Base-by-base conservation (phyloP, 2,888 invertebrate genomes). In the Pelosia muscerda region DNA sequence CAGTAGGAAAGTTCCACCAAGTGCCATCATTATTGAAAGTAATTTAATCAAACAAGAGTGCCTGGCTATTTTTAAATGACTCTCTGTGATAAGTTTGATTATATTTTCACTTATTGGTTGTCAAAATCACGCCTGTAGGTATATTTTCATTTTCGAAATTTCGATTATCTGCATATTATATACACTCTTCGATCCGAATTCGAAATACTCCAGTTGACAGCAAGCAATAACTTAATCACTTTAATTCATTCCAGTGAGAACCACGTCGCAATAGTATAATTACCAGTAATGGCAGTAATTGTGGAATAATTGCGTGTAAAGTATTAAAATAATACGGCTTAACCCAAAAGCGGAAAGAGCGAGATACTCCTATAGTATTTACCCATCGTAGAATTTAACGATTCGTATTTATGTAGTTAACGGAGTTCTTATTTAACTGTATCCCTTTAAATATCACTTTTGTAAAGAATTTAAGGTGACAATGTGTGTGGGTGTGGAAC, bases 141-240 rank as follows among this genome's bases (percentile, higher is more conserved):
- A n/a, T n/a, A n/a, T n/a, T n/a, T n/a, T n/a, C n/a, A n/a, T n/a
- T n/a, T n/a, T n/a, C n/a, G n/a, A n/a, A n/a, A n/a, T n/a, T n/a
- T n/a, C n/a, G n/a, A n/a, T n/a, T n/a, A n/a, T n/a, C n/a, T n/a
- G n/a, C n/a, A n/a, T n/a, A n/a, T n/a, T n/a, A n/a, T n/a, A n/a
- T n/a, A n/a, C 1, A 6, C 23, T 23, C 11, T 23, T 23, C 22
- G 23, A 23, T 13, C 25, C 23, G 3, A 55, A 25, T n/a, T 22
- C 19, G 28, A n/a, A 62, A 26, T 62, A 62, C 28, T 62, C 10
- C 61, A 53, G 68, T 71, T 69, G 68, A 66, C 65, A 71, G 25
- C 38, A 54, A 2, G 22, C 71, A 31, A 77, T 77, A 69, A 81
- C 79, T 71, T 66, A 64, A 65, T 71, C 67, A 68, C 66, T 65